A percentile compares a stretch with the other conserved stretches of the same genome.
These are phyloP conservation scores for Proterorhinus semilunaris DNA, from an alignment of 2,113 vertebrate genomes.

Conservation along the genomic window DNA sequence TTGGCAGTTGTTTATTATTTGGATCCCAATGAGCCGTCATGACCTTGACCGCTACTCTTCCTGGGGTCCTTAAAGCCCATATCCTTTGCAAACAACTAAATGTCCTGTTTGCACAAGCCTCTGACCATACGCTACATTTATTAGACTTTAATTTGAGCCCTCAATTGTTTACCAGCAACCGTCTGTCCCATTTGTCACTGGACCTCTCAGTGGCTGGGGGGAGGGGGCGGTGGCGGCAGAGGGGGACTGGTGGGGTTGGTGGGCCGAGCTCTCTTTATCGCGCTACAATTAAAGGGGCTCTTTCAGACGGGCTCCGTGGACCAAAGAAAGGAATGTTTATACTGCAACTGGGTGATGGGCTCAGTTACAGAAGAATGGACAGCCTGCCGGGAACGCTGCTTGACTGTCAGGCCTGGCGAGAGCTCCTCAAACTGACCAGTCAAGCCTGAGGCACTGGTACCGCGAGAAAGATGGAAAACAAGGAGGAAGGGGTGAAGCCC, in stretches of 20 bases:
- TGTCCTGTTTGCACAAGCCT: too few species aligned
- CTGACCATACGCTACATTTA: conserved; percentile 65
- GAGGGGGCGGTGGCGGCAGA: conserved; percentile 27
- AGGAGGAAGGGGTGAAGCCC: conserved; percentile 8
- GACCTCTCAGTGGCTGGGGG: conserved; percentile 54
- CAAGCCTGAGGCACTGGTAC: conserved; percentile 25
- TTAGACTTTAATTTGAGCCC: conserved; percentile 62
- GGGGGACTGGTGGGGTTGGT: conserved; percentile 24
- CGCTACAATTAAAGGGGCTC: conserved; percentile 76
- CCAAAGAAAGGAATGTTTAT: conserved; percentile 79
- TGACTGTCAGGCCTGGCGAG: conserved; percentile 57
- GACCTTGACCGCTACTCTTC: too few species aligned
- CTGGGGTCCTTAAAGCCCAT: too few species aligned
- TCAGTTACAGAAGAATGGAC: conserved; percentile 56
- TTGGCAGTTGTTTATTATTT: not conserved
- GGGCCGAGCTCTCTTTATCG: conserved; percentile 60
- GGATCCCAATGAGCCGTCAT: too few species aligned
- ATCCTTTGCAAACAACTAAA: too few species aligned
- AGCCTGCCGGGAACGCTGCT: conserved; percentile 53
- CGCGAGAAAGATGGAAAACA: conserved; percentile 14
- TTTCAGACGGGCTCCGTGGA: conserved; percentile 69
- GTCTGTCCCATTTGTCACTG: conserved; percentile 63
- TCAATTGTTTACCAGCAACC: conserved; percentile 69
- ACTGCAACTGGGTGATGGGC: conserved; percentile 65
- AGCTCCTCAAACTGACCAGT: conserved; percentile 54